Evolutionary conservation across 2,888 invertebrate genomes (phyloP).

Genomic region (Leptogaster cylindrica): DNA sequence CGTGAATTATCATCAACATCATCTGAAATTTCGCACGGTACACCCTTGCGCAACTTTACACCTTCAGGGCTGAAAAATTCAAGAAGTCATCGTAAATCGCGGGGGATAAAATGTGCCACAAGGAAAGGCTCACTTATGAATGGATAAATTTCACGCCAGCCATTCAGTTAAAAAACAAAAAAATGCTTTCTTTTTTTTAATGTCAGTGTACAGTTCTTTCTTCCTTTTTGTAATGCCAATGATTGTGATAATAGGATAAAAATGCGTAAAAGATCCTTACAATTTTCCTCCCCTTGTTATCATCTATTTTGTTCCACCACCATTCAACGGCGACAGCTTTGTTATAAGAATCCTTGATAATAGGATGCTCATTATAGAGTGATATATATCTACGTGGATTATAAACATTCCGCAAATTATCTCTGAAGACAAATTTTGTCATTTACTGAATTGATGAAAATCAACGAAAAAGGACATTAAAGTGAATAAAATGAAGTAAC

Average conservation of each 20-base stretch:
- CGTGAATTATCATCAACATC: conserved; percentile 33
- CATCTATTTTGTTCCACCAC: too few relatives aligned
- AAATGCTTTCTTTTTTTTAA: background rate
- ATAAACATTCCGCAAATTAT: too few relatives aligned
- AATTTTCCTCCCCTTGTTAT: too few relatives aligned
- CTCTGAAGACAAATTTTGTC: too few relatives aligned
- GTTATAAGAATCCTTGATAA: too few relatives aligned
- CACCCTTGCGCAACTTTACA: background rate
- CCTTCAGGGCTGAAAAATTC: conserved; percentile 19
- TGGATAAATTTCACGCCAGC: conserved; percentile 27
- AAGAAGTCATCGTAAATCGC: conserved; percentile 32
- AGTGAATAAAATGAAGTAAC: too few relatives aligned
- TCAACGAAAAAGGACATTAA: too few relatives aligned
- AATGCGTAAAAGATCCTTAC: conserved; percentile 1
- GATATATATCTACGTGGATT: too few relatives aligned
- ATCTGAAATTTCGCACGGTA: conserved; percentile 16
- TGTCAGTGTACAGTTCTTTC: too few relatives aligned
- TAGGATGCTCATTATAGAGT: too few relatives aligned
- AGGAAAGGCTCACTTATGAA: conserved; percentile 24
- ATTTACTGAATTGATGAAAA: too few relatives aligned
- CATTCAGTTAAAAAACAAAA: conserved; percentile 18
- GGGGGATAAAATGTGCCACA: background rate
- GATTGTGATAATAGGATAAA: conserved; percentile 24
- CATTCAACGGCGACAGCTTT: too few relatives aligned
- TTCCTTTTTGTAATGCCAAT: background rate